Evolutionary conservation across 1,140 invertebrate species (phyloP).

Genomic region (Drosophila bocqueti): DNA sequence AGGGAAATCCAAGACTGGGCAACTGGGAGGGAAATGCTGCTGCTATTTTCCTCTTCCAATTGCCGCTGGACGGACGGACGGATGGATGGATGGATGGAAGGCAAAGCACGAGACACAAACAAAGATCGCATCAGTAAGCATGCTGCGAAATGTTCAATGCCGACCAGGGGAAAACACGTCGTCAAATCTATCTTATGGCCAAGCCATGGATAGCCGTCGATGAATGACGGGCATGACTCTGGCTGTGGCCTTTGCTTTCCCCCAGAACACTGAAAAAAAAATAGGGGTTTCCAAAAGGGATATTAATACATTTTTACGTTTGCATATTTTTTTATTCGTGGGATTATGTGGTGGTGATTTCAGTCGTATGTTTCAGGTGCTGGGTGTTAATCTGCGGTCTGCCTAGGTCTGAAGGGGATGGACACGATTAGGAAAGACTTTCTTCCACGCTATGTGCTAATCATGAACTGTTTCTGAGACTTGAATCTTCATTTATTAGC

Average conservation of each 20-base stretch:
- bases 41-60: constrained; percentile 18
- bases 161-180: constrained; percentile 71
- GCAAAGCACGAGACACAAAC: constrained; percentile 80
- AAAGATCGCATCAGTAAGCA: constrained; percentile 82
- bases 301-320: too few relatives aligned
- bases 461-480: not conserved
- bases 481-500: too few relatives aligned
- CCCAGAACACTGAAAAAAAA: constrained; percentile 5
- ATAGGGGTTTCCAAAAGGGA: fast-evolving
- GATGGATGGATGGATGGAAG: constrained; percentile 35
- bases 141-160: constrained; percentile 69
- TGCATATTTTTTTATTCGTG: not conserved
- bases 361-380: not conserved
- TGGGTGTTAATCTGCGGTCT: not conserved
- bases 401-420: too few relatives aligned
- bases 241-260: constrained; percentile 21
- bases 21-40: constrained; percentile 28
- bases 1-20: constrained; percentile 17
- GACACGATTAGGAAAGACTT: too few relatives aligned
- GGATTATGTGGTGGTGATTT: not conserved
- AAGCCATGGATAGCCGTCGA: constrained; percentile 41
- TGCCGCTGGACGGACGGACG: constrained; percentile 32
- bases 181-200: constrained; percentile 64
- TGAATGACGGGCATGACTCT: constrained; percentile 51
- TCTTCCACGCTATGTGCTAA: not conserved